Evolutionary conservation across 2,113 vertebrate species (phyloP).

Genomic region (Diphyllodes magnificus): DNA sequence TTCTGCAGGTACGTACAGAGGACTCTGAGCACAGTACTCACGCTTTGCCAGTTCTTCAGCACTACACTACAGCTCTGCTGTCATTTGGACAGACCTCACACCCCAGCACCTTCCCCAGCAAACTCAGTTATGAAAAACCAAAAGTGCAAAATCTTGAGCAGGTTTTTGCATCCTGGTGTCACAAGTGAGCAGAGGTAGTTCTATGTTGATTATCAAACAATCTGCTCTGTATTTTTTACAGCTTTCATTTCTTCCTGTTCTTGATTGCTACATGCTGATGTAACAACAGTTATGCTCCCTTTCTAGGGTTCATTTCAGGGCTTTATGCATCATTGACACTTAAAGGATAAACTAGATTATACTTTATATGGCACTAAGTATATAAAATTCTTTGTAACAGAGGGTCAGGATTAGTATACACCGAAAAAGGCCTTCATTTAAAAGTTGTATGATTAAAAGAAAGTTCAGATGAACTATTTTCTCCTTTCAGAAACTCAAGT

Average conservation of each 20-base stretch:
- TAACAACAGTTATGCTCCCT: background rate
- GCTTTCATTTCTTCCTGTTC: background rate
- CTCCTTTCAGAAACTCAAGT: background rate
- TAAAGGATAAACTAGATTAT: background rate
- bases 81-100: background rate
- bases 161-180: background rate
- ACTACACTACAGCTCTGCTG: background rate
- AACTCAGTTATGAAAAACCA: background rate
- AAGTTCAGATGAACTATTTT: background rate
- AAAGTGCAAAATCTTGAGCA: background rate
- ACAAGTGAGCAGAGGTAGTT: background rate
- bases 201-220: background rate
- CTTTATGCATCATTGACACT: background rate
- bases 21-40: background rate
- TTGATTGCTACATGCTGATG: background rate
- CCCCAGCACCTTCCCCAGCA: background rate
- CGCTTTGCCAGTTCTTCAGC: background rate
- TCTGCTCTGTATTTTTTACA: background rate
- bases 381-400: background rate
- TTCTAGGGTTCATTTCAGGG: background rate
- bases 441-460: background rate
- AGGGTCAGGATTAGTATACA: background rate
- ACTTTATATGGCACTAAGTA: background rate
- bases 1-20: rapidly evolving
- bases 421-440: background rate